phyloP scores from a whole-genome alignment of 2,797 vertebrate species.

The Phoebastria nigripes region DNA sequence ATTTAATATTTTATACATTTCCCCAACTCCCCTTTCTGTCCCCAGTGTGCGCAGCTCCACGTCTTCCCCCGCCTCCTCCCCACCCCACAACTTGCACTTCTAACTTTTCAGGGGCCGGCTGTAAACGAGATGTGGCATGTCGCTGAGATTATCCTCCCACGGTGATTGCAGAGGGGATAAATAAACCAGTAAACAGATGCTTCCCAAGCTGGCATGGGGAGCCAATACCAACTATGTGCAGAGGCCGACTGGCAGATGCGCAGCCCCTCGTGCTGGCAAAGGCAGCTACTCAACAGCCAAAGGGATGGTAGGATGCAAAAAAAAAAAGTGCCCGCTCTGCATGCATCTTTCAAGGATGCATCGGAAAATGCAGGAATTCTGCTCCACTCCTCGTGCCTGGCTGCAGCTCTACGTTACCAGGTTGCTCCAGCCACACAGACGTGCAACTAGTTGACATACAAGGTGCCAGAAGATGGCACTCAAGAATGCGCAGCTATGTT shows the following conservation, averaged over 20 bases:
- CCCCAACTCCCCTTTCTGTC: conserved; percentile 9
- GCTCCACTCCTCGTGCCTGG: background rate
- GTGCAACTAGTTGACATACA: rapidly evolving
- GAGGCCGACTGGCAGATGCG: background rate
- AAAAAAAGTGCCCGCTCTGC: background rate
- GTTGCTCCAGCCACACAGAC: background rate
- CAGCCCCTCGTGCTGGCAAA: background rate
- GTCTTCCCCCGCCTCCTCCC: background rate
- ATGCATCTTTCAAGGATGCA: background rate
- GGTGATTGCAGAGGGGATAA: conserved; percentile 54
- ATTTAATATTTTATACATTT: conserved; percentile 71
- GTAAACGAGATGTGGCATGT: conserved; percentile 67
- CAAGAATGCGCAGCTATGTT: conserved; percentile 33
- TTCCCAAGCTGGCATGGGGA: conserved; percentile 41
- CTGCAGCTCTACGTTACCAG: background rate
- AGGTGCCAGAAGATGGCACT: conserved; percentile 63
- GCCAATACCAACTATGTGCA: background rate
- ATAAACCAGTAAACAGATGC: conserved; percentile 69
- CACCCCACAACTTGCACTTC: conserved; percentile 39
- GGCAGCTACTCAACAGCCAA: background rate
- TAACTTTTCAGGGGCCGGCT: conserved; percentile 57
- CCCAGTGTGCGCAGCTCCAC: background rate
- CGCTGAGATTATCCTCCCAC: conserved; percentile 17
- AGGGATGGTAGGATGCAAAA: background rate
- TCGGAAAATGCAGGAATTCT: background rate